Evolutionary conservation across 2,797 vertebrate genomes (phyloP), one percentile per base, ranked within the genome.

Genomic region (Gephyroberyx darwinii): DNA sequence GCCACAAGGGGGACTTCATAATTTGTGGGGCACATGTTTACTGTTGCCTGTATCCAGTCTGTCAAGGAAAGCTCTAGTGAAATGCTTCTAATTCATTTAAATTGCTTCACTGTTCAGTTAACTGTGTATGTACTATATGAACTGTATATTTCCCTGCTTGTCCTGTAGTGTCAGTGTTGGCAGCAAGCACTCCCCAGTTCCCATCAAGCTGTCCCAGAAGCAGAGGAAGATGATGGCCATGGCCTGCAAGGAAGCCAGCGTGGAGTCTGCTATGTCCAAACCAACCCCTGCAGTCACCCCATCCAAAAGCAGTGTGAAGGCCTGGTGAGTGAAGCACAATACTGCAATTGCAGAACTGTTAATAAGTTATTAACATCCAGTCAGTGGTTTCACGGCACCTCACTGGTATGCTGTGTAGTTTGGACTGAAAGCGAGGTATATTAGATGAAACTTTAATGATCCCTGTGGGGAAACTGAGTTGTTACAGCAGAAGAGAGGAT

Each of bases 221-320:
- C 97, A 98, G 91, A 95, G 97, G 86, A 99, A 98, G 91, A 95
- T 98, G 94, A 94, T 98, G 83, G 95, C 96, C 59, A 84, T 96
- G 94, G 94, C 95, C 74, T 94, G 82, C 77, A 98, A 95, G 90
- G 98, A 98, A 73, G 90, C 89, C 54, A 92, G 78, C 77, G 62
- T 45, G 4, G 97, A 98, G 75, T 87, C 84, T 50, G 41, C 90
- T 17, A 33, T 78, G 6, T 84, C 86, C 84, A 92, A 92, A 88
- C 74, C 92, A 39, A 68, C 79, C 69, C 81, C 83, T 47, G 55
- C 74, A 65, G 76, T 64, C 53, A 82, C 80, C 0, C 94, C 94
- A 77, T 81, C 90, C 55, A 97, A 94, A 87, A 90, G 93, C 82
- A 84, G 74, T 47, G 92, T 78, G 6, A 97, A 93, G 85, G 92